Evolutionary conservation across 2,888 invertebrate species (phyloP).

Genomic region (Drosophila yooni): DNA sequence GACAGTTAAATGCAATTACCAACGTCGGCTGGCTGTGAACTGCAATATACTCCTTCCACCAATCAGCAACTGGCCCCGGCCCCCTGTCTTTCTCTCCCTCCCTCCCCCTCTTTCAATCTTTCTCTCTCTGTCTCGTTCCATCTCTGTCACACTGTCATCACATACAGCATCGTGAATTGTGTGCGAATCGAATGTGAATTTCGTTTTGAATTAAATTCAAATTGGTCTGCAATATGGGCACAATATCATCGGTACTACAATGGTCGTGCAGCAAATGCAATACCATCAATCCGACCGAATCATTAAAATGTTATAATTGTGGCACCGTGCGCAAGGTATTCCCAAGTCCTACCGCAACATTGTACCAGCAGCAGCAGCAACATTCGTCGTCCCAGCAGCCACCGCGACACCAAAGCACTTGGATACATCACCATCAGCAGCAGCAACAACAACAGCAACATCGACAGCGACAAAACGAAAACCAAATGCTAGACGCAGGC

Average conservation of each 20-base stretch:
- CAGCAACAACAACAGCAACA: constrained; percentile 45
- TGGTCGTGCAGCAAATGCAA: constrained; percentile 96
- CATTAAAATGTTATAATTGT: constrained; percentile 93
- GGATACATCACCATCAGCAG: constrained; percentile 51
- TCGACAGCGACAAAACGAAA: constrained; percentile 40
- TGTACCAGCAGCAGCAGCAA: constrained; percentile 50
- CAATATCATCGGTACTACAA: constrained; percentile 96
- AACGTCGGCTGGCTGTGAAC: constrained; percentile 39
- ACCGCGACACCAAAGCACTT: constrained; percentile 53
- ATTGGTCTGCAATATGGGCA: constrained; percentile 88
- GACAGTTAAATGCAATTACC: constrained; percentile 55
- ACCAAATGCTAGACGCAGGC: constrained; percentile 22
- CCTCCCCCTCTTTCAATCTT: neutral
- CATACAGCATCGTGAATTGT: constrained; percentile 49
- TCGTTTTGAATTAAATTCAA: constrained; percentile 37
- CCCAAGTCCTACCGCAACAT: constrained; percentile 75
- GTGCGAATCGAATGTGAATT: constrained; percentile 53
- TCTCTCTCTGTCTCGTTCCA: constrained; percentile 10
- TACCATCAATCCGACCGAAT: constrained; percentile 95
- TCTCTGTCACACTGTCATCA: constrained; percentile 20
- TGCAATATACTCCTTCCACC: constrained; percentile 32
- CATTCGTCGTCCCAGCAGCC: constrained; percentile 51
- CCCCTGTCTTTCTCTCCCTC: neutral
- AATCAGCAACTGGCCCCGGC: constrained; percentile 37
- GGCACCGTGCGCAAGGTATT: constrained; percentile 88